A percentile compares a stretch with the other conserved stretches of the same genome.
phyloP scores from a whole-genome alignment of 2,113 vertebrate species.

The Aphelocoma coerulescens region DNA sequence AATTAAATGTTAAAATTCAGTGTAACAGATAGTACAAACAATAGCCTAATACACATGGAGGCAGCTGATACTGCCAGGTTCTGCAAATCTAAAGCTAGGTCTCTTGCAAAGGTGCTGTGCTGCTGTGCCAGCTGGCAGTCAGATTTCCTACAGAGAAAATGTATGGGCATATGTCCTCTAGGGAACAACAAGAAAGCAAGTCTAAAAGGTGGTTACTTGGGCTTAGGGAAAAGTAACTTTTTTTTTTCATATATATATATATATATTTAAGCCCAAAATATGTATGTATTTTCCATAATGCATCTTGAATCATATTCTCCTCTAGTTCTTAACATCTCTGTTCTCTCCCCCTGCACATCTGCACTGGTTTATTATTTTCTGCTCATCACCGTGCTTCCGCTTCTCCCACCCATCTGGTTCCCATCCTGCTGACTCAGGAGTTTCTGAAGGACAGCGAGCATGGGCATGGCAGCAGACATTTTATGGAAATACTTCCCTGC shows the following conservation, averaged over 20 bases:
- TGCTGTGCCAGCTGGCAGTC: neutral
- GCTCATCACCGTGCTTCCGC: neutral
- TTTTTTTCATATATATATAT: neutral
- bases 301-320: neutral
- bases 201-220: neutral
- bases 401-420: neutral
- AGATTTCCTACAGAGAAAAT: neutral
- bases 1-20: neutral
- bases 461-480: neutral
- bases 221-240: neutral
- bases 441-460: neutral
- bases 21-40: neutral
- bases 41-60: neutral
- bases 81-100: slow-evolving; percentile 5
- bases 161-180: neutral
- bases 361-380: neutral
- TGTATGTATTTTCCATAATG: neutral
- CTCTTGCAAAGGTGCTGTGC: neutral
- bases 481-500: neutral
- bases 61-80: neutral
- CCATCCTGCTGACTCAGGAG: neutral
- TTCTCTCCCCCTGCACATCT: neutral
- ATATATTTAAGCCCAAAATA: neutral
- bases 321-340: neutral
- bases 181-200: neutral